phyloP scores from a whole-genome alignment of 2,797 vertebrate species.

The Aeoliscus strigatus region DNA sequence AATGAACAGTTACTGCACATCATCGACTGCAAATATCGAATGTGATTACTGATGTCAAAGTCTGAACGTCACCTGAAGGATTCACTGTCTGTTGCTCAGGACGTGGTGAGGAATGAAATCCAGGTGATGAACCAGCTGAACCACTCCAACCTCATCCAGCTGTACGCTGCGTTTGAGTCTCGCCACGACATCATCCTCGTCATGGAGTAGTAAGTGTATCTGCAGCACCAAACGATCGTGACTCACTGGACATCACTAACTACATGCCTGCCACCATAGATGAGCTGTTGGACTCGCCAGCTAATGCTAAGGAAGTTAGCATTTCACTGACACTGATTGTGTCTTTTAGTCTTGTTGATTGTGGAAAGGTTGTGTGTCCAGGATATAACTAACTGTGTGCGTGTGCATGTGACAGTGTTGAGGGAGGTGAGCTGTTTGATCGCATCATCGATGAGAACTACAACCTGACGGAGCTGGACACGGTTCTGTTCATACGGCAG shows the following conservation, averaged over 20 bases:
- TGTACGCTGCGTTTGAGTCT: conserved; percentile 96
- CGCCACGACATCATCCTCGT: conserved; percentile 90
- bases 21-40: too few species aligned
- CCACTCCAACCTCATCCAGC: conserved; percentile 92
- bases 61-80: too few species aligned
- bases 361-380: conserved; percentile 8
- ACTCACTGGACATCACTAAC: too few species aligned
- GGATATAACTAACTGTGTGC: too few species aligned
- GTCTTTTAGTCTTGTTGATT: too few species aligned
- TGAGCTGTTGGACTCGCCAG: too few species aligned
- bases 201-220: conserved; percentile 89
- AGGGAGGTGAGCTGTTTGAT: conserved; percentile 95
- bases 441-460: conserved; percentile 86
- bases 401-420: conserved; percentile 84
- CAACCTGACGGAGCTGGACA: conserved; percentile 85
- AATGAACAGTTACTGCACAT: too few species aligned
- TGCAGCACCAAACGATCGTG: too few species aligned
- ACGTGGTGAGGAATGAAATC: conserved; percentile 95
- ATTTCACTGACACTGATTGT: too few species aligned
- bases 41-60: too few species aligned
- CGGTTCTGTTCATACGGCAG: conserved; percentile 87
- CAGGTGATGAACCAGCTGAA: conserved; percentile 96
- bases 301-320: too few species aligned
- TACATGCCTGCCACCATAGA: too few species aligned
- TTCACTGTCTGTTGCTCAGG: conserved; percentile 73